Evolutionary conservation across 2,113 vertebrate genomes (phyloP).

Genomic region (Syngnathus typhle): DNA sequence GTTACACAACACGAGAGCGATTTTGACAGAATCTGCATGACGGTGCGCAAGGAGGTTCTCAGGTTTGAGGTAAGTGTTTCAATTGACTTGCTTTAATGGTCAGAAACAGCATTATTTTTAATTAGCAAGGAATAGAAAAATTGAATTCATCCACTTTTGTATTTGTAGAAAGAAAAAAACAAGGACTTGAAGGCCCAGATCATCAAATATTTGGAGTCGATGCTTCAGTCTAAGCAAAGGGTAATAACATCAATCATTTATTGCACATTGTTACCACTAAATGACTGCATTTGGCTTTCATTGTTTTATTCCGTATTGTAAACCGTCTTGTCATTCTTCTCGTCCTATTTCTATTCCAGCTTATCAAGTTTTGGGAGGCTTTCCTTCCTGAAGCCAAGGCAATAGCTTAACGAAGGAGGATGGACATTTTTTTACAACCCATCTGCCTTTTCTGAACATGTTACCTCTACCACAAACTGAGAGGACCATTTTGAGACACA

Average conservation of each 20-base stretch:
- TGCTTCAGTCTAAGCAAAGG: conserved; percentile 88
- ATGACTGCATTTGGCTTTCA: background rate
- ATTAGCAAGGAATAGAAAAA: background rate
- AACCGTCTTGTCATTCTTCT: conserved; percentile 1
- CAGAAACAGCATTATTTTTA: background rate
- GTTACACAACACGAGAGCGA: conserved; percentile 90
- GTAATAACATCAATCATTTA: conserved; percentile 58
- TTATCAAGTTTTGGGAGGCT: conserved; percentile 95
- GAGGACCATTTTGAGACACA: conserved; percentile 51
- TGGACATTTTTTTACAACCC: conserved; percentile 48
- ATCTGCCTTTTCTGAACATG: conserved; percentile 76
- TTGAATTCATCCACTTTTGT: conserved; percentile 11
- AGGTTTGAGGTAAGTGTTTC: conserved; percentile 81
- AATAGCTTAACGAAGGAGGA: conserved; percentile 80
- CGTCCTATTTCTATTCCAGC: conserved; percentile 61
- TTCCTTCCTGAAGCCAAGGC: conserved; percentile 96
- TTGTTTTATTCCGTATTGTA: background rate
- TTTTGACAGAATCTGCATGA: conserved; percentile 84
- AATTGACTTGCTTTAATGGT: background rate
- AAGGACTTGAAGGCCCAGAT: conserved; percentile 91
- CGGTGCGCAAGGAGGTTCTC: conserved; percentile 88
- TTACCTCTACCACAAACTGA: conserved; percentile 71
- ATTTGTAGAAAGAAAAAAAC: conserved; percentile 84
- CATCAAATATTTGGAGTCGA: conserved; percentile 86
- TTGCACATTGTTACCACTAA: background rate